Conservation (phyloP, 1,140 invertebrate genomes). For the Octopus bimaculoides region DNA sequence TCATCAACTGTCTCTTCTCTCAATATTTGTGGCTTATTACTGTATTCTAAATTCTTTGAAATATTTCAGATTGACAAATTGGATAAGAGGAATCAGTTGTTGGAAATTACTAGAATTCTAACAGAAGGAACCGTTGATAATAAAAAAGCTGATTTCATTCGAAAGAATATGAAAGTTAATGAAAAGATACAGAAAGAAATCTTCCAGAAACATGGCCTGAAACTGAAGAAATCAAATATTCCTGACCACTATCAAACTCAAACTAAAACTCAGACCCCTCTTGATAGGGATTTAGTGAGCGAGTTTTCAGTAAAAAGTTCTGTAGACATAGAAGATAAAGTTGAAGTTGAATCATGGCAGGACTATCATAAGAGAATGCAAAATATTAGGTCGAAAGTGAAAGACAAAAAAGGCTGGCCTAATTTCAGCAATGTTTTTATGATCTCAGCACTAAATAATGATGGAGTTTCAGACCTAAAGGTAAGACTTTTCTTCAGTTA, state of each 20-base stretch:
- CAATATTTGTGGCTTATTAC: no score
- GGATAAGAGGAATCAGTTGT: conserved; percentile 71
- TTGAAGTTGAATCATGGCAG: not conserved
- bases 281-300: no score
- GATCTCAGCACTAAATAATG: conserved; percentile 76
- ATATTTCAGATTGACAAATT: conserved; percentile 72
- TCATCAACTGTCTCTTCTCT: no score
- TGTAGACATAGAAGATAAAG: not conserved
- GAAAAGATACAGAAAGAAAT: no score
- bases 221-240: no score
- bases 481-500: conserved; percentile 56
- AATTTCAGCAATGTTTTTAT: conserved; percentile 84
- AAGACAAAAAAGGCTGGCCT: conserved; percentile 63
- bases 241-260: no score
- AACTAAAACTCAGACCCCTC: no score
- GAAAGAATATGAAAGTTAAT: not conserved
- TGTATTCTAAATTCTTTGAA: not conserved
- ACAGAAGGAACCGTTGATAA: conserved; percentile 64
- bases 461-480: conserved; percentile 74
- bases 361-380: not conserved
- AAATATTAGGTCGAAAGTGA: conserved; percentile 37
- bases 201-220: no score
- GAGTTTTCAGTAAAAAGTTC: no score
- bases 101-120: conserved; percentile 69
- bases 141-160: conserved; percentile 16